Evolutionary conservation across 2,888 invertebrate genomes (phyloP), one percentile per base, ranked within the genome.

Genomic region (Hypselothyrea guttata): DNA sequence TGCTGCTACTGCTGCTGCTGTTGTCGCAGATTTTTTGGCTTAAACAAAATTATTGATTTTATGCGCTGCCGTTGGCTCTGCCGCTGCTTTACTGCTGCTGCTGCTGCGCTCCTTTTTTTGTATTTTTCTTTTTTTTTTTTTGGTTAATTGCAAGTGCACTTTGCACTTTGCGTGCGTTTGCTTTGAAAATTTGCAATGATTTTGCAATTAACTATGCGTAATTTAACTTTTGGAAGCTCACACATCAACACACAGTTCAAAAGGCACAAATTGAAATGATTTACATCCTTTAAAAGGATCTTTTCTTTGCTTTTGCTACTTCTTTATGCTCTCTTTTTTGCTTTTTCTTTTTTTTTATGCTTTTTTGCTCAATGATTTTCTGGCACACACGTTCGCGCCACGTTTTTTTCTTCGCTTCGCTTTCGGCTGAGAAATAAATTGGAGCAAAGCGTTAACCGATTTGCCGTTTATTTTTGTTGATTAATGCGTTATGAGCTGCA

Each of bases 1-100:
- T 59, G 52, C 38, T 41, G 56, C 54, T 65, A 62, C 54, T 57
- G 69, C 48, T 53, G 52, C 57, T 74, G 74, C 82, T 40, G 40
- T 52, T 57, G 69, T 45, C 53, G 52, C 57, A 47, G 48, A 55
- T 75, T 71, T 75, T 30, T 34, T 48, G 75, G 79, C 83, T 83
- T 75, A 75, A 83, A 72, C 61, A 77, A 82, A 78, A 78, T 69
- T 78, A 78, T 78, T 78, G 78, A 78, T 78, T 78, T 77, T 78
- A 74, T 76, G 74, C 73, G 71, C 51, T 61, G 42, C 46, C 11
- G 22, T 34, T 56, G 42, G 46, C 55, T 8, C 64, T 63, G 47
- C 42, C 28, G 12, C 35, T 33, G 7, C 27, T 13, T 7, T n/a
- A n/a, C 40, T 55, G 47, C 22, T 22, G 8, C 2, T 33, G 41